A percentile compares a stretch with the other conserved stretches of the same genome.
Evolutionary conservation across 2,113 vertebrate species (phyloP).

Genomic region (Plecotus auritus): DNA sequence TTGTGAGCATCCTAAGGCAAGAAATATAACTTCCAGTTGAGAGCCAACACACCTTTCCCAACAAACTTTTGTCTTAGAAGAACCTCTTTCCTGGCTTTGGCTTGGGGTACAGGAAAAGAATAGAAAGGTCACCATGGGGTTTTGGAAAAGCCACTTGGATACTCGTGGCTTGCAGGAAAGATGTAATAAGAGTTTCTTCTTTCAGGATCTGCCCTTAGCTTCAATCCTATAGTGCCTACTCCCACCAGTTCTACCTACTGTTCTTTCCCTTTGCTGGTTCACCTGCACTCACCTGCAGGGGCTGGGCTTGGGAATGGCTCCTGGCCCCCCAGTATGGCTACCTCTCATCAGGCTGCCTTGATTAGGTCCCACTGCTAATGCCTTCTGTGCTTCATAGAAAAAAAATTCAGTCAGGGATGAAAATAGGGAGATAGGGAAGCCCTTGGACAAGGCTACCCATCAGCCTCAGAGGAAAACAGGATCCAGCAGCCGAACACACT

Average conservation of each 20-base stretch:
- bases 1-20: background rate
- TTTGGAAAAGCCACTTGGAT: background rate
- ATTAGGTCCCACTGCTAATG: conserved; percentile 49
- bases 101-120: background rate
- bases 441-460: conserved; percentile 34
- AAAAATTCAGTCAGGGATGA: conserved; percentile 33
- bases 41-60: background rate
- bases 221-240: background rate
- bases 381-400: conserved; percentile 42
- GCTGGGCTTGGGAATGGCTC: background rate
- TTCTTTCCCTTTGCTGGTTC: conserved; percentile 8
- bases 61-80: background rate
- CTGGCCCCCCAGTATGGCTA: background rate
- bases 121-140: background rate
- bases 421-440: conserved; percentile 10
- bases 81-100: background rate
- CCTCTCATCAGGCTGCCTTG: conserved; percentile 33
- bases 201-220: background rate
- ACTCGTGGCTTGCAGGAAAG: background rate
- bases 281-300: conserved; percentile 34
- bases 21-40: background rate
- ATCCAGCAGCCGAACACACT: conserved; percentile 45
- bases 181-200: background rate
- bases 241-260: background rate
- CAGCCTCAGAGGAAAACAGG: conserved; percentile 57